phyloP scores from a whole-genome alignment of 1,140 invertebrate genomes.

The Aphis craccivora region DNA sequence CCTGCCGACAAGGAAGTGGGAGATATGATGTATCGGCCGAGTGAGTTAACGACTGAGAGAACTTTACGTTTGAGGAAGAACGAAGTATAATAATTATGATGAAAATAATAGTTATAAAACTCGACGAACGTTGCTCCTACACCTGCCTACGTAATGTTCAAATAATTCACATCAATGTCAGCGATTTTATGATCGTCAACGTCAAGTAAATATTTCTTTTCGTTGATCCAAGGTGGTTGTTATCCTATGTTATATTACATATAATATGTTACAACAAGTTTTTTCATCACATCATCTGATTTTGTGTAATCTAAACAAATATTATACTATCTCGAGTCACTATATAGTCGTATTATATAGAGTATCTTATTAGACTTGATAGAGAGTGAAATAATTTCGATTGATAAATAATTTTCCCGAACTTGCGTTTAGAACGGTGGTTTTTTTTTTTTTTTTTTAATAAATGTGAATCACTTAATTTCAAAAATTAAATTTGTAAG shows the following conservation, averaged over 20 bases:
- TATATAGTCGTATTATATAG: neutral
- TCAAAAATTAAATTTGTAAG: neutral
- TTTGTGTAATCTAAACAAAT: neutral
- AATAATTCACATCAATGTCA: neutral
- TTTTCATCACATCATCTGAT: neutral
- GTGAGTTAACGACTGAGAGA: neutral
- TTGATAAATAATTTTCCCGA: neutral
- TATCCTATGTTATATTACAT: neutral
- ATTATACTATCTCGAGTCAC: neutral
- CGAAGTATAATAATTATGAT: neutral
- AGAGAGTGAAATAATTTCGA: neutral
- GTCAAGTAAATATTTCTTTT: neutral
- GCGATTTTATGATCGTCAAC: neutral
- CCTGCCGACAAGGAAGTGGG: neutral
- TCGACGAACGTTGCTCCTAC: neutral
- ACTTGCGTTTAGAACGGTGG: neutral
- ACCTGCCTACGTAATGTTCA: neutral
- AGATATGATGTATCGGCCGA: neutral
- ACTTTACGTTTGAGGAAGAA: neutral
- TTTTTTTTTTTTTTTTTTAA: neutral
- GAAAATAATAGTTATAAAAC: neutral
- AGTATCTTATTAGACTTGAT: neutral
- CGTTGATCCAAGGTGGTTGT: neutral
- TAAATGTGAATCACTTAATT: neutral
- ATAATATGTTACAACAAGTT: neutral